A percentile compares a stretch with the other conserved stretches of the same genome.
These are phyloP conservation scores for Oncorhynchus nerka DNA, from an alignment of 2,113 vertebrate species.

Conservation along the genomic window DNA sequence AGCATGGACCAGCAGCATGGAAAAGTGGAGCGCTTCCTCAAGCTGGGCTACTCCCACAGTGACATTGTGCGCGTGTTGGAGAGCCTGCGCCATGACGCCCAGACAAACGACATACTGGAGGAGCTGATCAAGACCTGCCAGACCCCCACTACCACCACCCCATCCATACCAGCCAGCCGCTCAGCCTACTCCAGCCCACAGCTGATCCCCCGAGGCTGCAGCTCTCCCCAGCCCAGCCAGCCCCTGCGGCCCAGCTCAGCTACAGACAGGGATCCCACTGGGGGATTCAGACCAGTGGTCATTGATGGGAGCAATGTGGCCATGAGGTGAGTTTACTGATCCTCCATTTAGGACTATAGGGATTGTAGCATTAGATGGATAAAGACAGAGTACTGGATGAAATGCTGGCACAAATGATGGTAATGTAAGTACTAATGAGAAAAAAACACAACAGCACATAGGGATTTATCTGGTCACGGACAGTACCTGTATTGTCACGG, in stretches of 20 bases:
- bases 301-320: constrained; percentile 93
- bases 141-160: constrained; percentile 45
- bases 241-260: neutral
- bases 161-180: constrained; percentile 13
- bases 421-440: no score
- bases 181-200: constrained; percentile 35
- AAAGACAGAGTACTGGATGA: neutral
- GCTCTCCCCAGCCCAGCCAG: constrained; percentile 8
- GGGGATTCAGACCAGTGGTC: constrained; percentile 79
- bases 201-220: constrained; percentile 76
- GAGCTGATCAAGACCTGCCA: constrained; percentile 86
- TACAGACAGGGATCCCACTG: constrained; percentile 15
- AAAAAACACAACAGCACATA: no score
- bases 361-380: neutral
- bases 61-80: constrained; percentile 83
- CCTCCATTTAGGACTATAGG: neutral
- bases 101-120: constrained; percentile 88
- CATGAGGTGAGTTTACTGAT: constrained; percentile 81
- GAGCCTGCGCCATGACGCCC: constrained; percentile 77
- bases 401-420: no score
- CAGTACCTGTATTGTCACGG: no score
- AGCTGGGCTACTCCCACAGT: constrained; percentile 80
- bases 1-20: constrained; percentile 68
- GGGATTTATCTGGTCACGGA: no score
- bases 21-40: constrained; percentile 86